These are phyloP conservation scores for Drosophila varians DNA, from an alignment of 1,140 invertebrate species.

Conservation along the genomic window DNA sequence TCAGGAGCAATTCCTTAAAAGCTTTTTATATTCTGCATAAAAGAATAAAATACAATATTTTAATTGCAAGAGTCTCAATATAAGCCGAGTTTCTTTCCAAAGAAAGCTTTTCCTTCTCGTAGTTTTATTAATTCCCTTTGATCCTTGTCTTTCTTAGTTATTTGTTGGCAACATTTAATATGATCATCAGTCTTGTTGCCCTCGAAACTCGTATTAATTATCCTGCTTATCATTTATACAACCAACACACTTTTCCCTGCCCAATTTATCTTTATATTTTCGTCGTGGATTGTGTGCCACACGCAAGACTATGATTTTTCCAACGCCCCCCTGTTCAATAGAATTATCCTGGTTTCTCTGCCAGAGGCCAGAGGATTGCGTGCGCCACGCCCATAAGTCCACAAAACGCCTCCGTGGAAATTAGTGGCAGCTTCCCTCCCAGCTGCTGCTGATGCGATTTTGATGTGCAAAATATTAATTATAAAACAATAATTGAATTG, in stretches of 20 bases:
- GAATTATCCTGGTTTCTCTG: constrained; percentile 3
- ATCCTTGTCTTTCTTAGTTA: constrained; percentile 19
- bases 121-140: not conserved
- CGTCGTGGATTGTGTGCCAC: constrained; percentile 44
- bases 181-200: constrained; percentile 16
- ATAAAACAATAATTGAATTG: constrained; percentile 81
- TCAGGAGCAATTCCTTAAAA: not conserved
- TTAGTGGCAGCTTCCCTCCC: constrained; percentile 50
- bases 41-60: not conserved
- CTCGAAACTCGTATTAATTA: constrained; percentile 62
- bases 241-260: constrained; percentile 42
- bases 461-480: constrained; percentile 83
- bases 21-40: not conserved
- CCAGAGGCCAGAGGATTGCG: constrained; percentile 31
- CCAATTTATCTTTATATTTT: constrained; percentile 64
- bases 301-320: constrained; percentile 59
- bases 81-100: too few relatives aligned
- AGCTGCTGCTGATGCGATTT: constrained; percentile 79
- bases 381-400: constrained; percentile 57
- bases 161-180: constrained; percentile 36
- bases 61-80: too few relatives aligned
- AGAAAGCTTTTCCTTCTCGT: not conserved
- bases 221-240: constrained; percentile 33
- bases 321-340: not conserved
- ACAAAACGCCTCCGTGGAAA: constrained; percentile 39